phyloP scores from a whole-genome alignment of 2,113 vertebrate genomes.

The Nothoprocta perdicaria region DNA sequence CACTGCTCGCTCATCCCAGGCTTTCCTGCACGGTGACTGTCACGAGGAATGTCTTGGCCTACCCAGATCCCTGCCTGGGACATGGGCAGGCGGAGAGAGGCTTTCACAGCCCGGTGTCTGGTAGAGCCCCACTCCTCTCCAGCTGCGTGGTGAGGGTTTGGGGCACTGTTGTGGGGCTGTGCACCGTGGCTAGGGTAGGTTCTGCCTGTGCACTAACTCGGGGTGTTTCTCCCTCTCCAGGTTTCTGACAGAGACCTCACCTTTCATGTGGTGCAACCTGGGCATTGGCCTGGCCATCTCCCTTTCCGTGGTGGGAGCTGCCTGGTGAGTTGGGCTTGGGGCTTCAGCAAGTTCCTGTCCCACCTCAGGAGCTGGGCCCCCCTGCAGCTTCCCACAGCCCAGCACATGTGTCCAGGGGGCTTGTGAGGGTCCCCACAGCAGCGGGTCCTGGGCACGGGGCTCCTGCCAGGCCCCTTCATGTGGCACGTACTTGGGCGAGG shows the following conservation, averaged over 20 bases:
- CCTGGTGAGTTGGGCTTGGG: slow-evolving; percentile 86
- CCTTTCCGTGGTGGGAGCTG: slow-evolving; percentile 95
- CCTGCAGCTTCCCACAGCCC: neutral
- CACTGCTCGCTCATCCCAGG: neutral
- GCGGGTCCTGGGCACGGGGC: neutral
- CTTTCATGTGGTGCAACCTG: slow-evolving; percentile 97
- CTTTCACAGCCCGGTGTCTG: neutral
- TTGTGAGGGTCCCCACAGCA: neutral
- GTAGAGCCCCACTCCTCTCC: neutral
- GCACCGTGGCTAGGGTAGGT: fast-evolving
- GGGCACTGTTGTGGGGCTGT: neutral
- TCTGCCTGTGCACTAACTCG: neutral
- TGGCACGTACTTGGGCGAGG: neutral
- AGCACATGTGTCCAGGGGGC: fast-evolving
- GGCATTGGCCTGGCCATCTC: slow-evolving; percentile 97
- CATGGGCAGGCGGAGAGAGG: neutral
- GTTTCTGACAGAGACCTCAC: slow-evolving; percentile 97
- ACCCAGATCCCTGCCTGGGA: neutral
- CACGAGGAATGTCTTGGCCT: neutral
- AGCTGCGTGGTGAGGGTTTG: neutral
- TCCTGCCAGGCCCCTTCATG: neutral
- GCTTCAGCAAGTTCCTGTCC: neutral
- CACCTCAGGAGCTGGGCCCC: neutral
- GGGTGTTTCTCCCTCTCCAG: slow-evolving; percentile 70
- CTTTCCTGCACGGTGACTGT: neutral